A percentile compares a stretch with the other conserved stretches of the same genome.
These are phyloP conservation scores for Gisinianus flammeolus DNA, from an alignment of 2,888 invertebrate species.

Conservation along the genomic window DNA sequence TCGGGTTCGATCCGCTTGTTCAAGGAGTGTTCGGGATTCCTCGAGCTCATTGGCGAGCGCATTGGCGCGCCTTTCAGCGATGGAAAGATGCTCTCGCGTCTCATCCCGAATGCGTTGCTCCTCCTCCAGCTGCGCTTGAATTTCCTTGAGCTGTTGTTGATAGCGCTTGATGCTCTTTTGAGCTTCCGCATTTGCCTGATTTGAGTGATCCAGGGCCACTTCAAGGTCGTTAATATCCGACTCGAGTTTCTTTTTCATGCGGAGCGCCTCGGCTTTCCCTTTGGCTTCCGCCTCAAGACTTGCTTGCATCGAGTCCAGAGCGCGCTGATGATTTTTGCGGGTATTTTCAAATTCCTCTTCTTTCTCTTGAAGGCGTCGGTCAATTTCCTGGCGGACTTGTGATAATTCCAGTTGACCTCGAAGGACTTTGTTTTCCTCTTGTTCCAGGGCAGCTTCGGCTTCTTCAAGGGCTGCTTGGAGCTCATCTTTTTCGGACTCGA, in stretches of 20 bases:
- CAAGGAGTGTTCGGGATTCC: conserved; percentile 94
- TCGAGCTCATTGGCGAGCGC: conserved; percentile 98
- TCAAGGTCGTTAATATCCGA: conserved; percentile 99
- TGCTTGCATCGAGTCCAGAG: conserved; percentile 99
- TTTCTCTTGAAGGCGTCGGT: conserved; percentile 99
- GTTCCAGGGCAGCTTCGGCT: conserved; percentile 98
- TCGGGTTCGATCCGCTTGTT: conserved; percentile 98
- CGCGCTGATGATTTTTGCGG: conserved; percentile 98
- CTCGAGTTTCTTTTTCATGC: conserved; percentile 99
- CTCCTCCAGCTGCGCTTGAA: conserved; percentile 94
- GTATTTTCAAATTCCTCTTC: conserved; percentile 99
- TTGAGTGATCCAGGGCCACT: conserved; percentile 98
- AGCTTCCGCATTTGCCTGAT: conserved; percentile 95
- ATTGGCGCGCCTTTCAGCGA: conserved; percentile 96
- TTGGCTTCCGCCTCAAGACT: conserved; percentile 99
- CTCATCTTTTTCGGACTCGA: conserved; percentile 99
- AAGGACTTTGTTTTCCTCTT: conserved; percentile 98
- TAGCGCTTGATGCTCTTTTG: conserved; percentile 99
- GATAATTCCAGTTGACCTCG: conserved; percentile 96
- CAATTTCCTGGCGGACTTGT: conserved; percentile 98
- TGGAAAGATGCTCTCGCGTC: conserved; percentile 95
- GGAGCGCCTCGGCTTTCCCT: conserved; percentile 99
- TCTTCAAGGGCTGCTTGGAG: conserved; percentile 99
- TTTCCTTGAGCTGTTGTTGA: conserved; percentile 96
- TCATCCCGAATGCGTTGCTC: conserved; percentile 98